phyloP scores from a whole-genome alignment of 1,140 invertebrate genomes.

The Heterodera carotae region DNA sequence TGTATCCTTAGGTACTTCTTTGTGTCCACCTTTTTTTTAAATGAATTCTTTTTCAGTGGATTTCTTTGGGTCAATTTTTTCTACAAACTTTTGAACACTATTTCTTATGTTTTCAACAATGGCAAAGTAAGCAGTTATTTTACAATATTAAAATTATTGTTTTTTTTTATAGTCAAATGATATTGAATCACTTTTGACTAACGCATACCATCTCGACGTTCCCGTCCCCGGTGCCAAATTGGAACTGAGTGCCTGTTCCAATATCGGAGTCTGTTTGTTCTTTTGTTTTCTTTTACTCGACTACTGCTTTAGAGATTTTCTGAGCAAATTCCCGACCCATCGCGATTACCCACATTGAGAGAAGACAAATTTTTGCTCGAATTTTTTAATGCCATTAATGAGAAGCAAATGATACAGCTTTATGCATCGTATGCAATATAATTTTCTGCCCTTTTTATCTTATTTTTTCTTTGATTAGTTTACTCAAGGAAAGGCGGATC shows the following conservation, averaged over 20 bases:
- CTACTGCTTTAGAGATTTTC: conserved; percentile 32
- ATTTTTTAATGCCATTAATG: conserved; percentile 59
- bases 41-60: conserved; percentile 43
- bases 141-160: neutral
- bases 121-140: conserved; percentile 53
- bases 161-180: conserved; percentile 37
- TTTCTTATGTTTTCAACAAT: conserved; percentile 55
- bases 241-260: conserved; percentile 33
- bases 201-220: conserved; percentile 59
- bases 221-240: conserved; percentile 49
- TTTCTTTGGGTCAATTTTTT: conserved; percentile 54
- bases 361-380: conserved; percentile 58
- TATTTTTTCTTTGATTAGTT: conserved; percentile 41
- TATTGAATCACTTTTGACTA: conserved; percentile 52
- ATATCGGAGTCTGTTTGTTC: conserved; percentile 34
- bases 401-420: conserved; percentile 56
- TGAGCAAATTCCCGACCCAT: conserved; percentile 33
- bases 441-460: conserved; percentile 15
- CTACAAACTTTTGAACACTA: conserved; percentile 61
- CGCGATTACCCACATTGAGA: conserved; percentile 50
- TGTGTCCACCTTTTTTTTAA: neutral
- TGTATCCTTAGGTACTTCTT: conserved; percentile 52
- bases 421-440: conserved; percentile 48
- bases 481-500: conserved; percentile 58
- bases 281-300: neutral